Evolutionary conservation across 2,888 invertebrate genomes (phyloP), one percentile per base, ranked within the genome.

Genomic region (Cephus pygmeus): DNA sequence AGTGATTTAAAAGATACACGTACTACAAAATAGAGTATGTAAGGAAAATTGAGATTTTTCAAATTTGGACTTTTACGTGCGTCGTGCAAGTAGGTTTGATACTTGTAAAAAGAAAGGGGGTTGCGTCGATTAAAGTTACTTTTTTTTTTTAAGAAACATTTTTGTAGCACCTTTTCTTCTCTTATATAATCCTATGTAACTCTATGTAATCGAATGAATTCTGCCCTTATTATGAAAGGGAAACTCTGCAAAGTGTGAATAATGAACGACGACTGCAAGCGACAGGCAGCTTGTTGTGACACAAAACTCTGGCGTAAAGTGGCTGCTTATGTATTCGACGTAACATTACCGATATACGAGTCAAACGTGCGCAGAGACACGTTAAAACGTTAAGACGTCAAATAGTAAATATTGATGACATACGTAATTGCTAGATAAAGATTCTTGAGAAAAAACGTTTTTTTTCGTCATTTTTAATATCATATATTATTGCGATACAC

Each of bases 271-370:
- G 83, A 85, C 86, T 86, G 86, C 82, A 73, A 79, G 81, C 81
- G 86, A 86, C 86, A 86, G 86, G 82, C 84, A 81, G 85, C 84
- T 82, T 83, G 84, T 85, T 80, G 83, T 84, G 85, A 85, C 85
- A 85, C 80, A 83, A 83, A 83, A 83, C 79, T 83, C 81, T 83
- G 80, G 79, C 80, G 83, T 78, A 77, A 79, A 81, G 83, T 83
- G 79, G 79, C 80, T 71, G 31, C 31, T 31, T 71, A 31, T 71
- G 31, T 30, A 71, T 33, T 71, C 71, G 71, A 71, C 33, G 23
- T 23, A 56, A 56, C 56, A 56, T 56, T 56, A 9, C 9, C 9
- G 56, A 56, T 56, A 56, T 56, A 56, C 56, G 56, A 23, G 9
- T 56, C 23, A 23, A 56, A 56, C 23, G 23, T 23, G 23, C 2